These are phyloP conservation scores for Drosophila simulans DNA, from an alignment of 1,140 invertebrate genomes.

Conservation along the genomic window DNA sequence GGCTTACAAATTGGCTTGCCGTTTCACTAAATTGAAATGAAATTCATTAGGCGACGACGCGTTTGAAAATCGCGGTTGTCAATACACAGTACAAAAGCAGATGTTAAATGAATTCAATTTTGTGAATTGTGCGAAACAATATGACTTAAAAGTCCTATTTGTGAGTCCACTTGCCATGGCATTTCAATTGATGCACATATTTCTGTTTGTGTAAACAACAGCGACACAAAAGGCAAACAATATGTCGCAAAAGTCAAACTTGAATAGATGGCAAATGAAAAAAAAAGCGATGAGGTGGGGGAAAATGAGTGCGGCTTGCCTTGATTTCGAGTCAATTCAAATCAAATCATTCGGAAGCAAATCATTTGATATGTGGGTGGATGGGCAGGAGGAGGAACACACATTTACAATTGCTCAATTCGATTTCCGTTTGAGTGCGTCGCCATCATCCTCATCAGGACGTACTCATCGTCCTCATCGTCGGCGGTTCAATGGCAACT, in stretches of 20 bases:
- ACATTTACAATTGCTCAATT: conserved; percentile 81
- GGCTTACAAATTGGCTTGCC: conserved; percentile 70
- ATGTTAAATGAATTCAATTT: neutral
- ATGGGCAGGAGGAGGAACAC: conserved; percentile 11
- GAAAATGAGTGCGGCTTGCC: conserved; percentile 38
- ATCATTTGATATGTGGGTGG: conserved; percentile 72
- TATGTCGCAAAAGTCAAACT: conserved; percentile 53
- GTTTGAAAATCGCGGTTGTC: conserved; percentile 23
- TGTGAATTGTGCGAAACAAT: too few species aligned
- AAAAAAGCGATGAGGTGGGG: neutral
- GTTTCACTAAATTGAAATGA: conserved; percentile 75
- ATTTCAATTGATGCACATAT: neutral
- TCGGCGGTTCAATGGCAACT: conserved; percentile 69
- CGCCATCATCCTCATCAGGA: conserved; percentile 28
- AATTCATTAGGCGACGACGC: conserved; percentile 63
- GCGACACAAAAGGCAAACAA: conserved; percentile 38
- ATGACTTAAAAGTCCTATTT: too few species aligned
- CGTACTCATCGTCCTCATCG: conserved; percentile 2
- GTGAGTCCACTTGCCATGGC: neutral
- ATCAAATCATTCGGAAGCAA: conserved; percentile 84
- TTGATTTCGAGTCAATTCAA: conserved; percentile 80
- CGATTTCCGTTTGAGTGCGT: conserved; percentile 81
- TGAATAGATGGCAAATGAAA: conserved; percentile 7
- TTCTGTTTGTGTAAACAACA: neutral
- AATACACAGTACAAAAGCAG: conserved; percentile 42